phyloP scores from a whole-genome alignment of 2,888 invertebrate genomes.

The Nemurella pictetii region DNA sequence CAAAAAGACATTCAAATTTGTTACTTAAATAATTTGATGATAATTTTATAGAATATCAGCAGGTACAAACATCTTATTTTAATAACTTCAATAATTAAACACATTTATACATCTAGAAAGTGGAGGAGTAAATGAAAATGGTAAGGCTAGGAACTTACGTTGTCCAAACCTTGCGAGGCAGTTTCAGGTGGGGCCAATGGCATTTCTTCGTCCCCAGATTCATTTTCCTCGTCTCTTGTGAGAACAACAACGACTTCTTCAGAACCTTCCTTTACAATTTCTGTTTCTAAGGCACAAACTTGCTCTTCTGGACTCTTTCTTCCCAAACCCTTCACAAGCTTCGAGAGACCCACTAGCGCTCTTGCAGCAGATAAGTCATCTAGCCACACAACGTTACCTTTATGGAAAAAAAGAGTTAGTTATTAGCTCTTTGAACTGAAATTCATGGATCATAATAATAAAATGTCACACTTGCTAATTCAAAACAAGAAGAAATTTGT shows the following conservation, averaged over 20 bases:
- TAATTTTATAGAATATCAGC: too few relatives aligned
- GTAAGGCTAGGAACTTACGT: too few relatives aligned
- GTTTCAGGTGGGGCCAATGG: constrained; percentile 34
- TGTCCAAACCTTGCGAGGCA: background rate
- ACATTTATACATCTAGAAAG: too few relatives aligned
- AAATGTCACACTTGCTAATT: too few relatives aligned
- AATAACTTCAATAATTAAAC: too few relatives aligned
- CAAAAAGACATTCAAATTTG: too few relatives aligned
- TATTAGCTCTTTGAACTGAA: too few relatives aligned
- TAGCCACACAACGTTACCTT: constrained; percentile 68
- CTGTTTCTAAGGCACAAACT: background rate
- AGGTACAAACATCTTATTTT: too few relatives aligned
- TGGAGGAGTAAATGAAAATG: background rate
- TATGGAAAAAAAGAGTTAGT: background rate
- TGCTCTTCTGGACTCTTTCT: constrained; percentile 33
- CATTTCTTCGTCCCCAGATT: constrained; percentile 37
- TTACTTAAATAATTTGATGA: too few relatives aligned
- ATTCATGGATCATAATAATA: background rate
- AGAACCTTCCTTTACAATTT: constrained; percentile 35
- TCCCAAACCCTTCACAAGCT: constrained; percentile 52
- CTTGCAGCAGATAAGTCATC: constrained; percentile 62
- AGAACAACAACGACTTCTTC: constrained; percentile 34
- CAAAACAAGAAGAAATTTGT: background rate
- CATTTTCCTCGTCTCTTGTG: constrained; percentile 30
- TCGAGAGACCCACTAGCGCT: constrained; percentile 62